A percentile compares a stretch with the other conserved stretches of the same genome.
Conservation (phyloP, 2,113 vertebrate species). For the Leucoraja erinaceus region DNA sequence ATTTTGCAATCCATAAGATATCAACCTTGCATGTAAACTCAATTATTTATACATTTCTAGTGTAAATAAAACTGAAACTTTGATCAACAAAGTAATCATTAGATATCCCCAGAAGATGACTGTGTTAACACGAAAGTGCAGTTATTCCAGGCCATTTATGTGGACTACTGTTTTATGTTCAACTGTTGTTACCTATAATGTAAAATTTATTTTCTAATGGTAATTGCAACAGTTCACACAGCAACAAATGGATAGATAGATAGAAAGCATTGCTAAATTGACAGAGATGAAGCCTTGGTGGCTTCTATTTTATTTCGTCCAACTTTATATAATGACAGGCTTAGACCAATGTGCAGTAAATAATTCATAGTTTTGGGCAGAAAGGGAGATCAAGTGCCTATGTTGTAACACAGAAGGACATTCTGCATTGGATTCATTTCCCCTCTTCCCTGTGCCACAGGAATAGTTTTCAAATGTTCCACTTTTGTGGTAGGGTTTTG, state of each 20-base stretch:
- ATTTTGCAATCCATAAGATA: neutral
- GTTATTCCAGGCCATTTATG: neutral
- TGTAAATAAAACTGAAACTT: conserved; percentile 25
- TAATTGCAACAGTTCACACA: neutral
- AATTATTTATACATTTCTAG: conserved; percentile 11
- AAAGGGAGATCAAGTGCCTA: conserved; percentile 33
- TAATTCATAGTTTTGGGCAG: conserved; percentile 5
- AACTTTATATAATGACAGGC: conserved; percentile 7
- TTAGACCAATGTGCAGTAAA: conserved; percentile 11
- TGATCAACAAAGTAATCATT: conserved; percentile 9
- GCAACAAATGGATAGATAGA: neutral
- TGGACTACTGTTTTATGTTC: neutral
- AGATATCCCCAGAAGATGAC: conserved; percentile 31
- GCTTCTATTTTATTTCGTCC: conserved; percentile 13
- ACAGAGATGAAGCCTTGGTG: neutral
- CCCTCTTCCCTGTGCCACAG: neutral
- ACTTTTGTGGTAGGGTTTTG: conserved; percentile 30
- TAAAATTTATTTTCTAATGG: conserved; percentile 6
- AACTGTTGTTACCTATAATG: neutral
- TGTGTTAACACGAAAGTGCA: conserved; percentile 32
- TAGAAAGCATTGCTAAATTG: conserved; percentile 8
- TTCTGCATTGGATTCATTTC: conserved; percentile 16
- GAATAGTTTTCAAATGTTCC: conserved; percentile 21
- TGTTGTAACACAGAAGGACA: conserved; percentile 16
- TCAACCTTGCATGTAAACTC: conserved; percentile 26